Evolutionary conservation across 2,888 invertebrate species (phyloP).

Genomic region (Cheilosia urbana): DNA sequence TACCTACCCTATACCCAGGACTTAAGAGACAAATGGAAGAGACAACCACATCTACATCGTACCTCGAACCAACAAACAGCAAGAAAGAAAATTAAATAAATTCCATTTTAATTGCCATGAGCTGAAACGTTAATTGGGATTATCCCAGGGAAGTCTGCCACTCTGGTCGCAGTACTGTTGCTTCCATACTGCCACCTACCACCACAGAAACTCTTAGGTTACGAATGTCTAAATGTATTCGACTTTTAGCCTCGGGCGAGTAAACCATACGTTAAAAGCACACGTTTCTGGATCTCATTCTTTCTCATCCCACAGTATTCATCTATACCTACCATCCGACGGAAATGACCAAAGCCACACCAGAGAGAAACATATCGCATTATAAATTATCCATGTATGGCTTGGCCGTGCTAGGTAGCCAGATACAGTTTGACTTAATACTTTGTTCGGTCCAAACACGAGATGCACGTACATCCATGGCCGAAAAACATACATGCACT

Average conservation of each 20-base stretch:
- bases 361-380: conserved; percentile 56
- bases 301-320: conserved; percentile 3
- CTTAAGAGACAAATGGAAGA: neutral
- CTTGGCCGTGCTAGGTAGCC: neutral
- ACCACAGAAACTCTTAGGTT: conserved; percentile 64
- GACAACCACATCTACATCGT: conserved; percentile 12
- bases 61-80: neutral
- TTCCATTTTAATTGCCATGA: conserved; percentile 76
- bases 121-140: conserved; percentile 77
- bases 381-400: conserved; percentile 67
- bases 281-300: conserved; percentile 65
- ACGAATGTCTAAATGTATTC: conserved; percentile 73
- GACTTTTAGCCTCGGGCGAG: conserved; percentile 74
- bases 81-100: conserved; percentile 73
- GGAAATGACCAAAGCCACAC: conserved; percentile 58
- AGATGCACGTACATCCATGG: conserved; percentile 54
- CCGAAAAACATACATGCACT: conserved; percentile 48
- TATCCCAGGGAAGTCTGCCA: conserved; percentile 68
- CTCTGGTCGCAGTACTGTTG: conserved; percentile 48
- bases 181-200: conserved; percentile 30
- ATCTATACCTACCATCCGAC: conserved; percentile 39
- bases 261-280: conserved; percentile 76
- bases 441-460: conserved; percentile 62
- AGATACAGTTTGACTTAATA: conserved; percentile 63
- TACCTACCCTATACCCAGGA: neutral